These are phyloP conservation scores for Tolypeutes matacus DNA, from an alignment of 2,797 vertebrate genomes.

Conservation along the genomic window DNA sequence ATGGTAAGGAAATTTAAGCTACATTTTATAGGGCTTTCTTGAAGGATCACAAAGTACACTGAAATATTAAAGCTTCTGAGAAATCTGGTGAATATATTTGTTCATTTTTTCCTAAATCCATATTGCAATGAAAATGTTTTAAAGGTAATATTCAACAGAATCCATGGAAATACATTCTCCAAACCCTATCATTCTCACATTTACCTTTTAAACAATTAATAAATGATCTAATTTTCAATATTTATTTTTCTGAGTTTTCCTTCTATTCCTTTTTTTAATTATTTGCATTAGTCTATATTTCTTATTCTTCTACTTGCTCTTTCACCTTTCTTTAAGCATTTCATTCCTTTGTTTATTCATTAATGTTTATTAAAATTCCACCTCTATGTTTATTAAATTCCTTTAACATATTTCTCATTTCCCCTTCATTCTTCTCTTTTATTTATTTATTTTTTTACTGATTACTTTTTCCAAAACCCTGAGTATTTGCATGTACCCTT, in stretches of 20 bases:
- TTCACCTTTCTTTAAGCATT: not conserved
- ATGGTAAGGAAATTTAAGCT: not conserved
- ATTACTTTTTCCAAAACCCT: not conserved
- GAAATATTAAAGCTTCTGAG: not conserved
- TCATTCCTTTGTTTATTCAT: not conserved
- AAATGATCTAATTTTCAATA: conserved; percentile 35
- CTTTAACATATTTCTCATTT: not conserved
- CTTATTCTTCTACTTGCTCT: not conserved
- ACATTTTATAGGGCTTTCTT: not conserved
- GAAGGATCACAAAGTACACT: not conserved
- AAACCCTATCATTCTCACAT: not conserved
- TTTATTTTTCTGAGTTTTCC: not conserved
- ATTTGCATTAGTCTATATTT: not conserved
- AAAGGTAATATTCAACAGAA: not conserved
- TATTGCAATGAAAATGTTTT: not conserved
- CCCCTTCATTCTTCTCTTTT: not conserved
- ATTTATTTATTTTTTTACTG: not conserved
- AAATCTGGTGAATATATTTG: not conserved
- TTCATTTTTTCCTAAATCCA: conserved; percentile 1
- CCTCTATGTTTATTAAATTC: not conserved
- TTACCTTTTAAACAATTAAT: conserved; percentile 32
- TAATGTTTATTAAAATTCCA: not conserved
- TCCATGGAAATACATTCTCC: not conserved
- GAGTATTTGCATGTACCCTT: not conserved
- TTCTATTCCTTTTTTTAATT: not conserved